Base-by-base conservation (phyloP, 1,140 invertebrate species). In the Rhyzopertha dominica region DNA sequence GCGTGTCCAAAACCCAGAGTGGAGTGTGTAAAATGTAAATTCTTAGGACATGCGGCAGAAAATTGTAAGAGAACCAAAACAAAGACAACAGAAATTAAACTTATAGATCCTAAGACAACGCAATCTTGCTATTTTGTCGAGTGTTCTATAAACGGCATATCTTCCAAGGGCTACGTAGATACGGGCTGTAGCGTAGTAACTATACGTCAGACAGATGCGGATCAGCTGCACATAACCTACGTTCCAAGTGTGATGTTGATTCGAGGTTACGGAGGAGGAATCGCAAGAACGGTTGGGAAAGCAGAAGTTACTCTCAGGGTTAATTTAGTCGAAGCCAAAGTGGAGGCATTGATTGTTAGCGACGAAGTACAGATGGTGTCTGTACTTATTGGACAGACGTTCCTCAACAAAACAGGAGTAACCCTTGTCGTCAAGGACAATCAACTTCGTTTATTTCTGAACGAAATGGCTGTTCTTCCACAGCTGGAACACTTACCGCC, bases 331-430 rank as follows among this genome's bases (percentile, higher is more conserved):
- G 18, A 44, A 46, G 13, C 25, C 4, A 16, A 7, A 17, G 43
- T 52, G 7, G 29, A 41, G n/a, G 49, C 43, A 2, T 16, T 46
- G 16, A 31, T 55, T 17, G 44, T 55, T n/a, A 22, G 23, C 16
- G 34, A 55, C 31, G 14, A 46, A 2, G 23, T 44, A 12, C 49
- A 55, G 28, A 13, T 38, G 10, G 26, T 41, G 13, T 35, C 45
- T 9, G 23, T 55, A 13, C 46, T 55, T 22, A 26, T 55, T 37
- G 53, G 53, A 28, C 53, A 52, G 28, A 12, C 19, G 1, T 54
- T 51, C 29, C 19, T 52, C 4, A 43, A 49, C 28, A 22, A 43
- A 43, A 32, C 31, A 9, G 13, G 16, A 8, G 31, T 13, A 32
- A 32, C 31, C 8, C 16, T 32, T 8, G 8, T 32, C 8, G 8